phyloP scores from a whole-genome alignment of 2,888 invertebrate genomes.

The Cryptops parisi region DNA sequence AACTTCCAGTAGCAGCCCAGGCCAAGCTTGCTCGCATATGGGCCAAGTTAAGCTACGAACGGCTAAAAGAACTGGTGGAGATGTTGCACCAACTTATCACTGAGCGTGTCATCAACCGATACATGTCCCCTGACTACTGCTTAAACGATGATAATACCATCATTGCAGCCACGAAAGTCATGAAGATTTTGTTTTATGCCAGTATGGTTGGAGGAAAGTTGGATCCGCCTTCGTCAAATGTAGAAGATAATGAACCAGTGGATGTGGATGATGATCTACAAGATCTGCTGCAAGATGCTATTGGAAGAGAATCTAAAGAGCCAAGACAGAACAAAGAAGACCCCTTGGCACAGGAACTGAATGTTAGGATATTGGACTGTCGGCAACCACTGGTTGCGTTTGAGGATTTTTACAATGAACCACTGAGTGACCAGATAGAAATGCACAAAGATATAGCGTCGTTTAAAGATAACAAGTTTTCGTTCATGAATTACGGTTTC shows the following conservation, averaged over 20 bases:
- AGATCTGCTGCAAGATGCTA: constrained; percentile 27
- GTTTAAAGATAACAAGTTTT: constrained; percentile 64
- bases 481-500: constrained; percentile 81
- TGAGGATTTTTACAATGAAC: constrained; percentile 87
- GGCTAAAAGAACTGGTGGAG: constrained; percentile 38
- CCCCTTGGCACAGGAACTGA: constrained; percentile 54
- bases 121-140: constrained; percentile 52
- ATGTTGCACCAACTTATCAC: constrained; percentile 79
- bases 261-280: constrained; percentile 29
- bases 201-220: constrained; percentile 61
- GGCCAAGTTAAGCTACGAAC: constrained; percentile 50
- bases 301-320: constrained; percentile 30
- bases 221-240: constrained; percentile 26
- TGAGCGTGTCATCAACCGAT: constrained; percentile 61
- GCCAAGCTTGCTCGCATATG: constrained; percentile 65
- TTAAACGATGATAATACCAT: constrained; percentile 75
- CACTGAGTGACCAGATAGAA: constrained; percentile 78
- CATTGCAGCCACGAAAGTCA: constrained; percentile 68
- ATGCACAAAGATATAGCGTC: constrained; percentile 89
- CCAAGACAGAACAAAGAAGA: constrained; percentile 33
- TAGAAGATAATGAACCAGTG: constrained; percentile 25
- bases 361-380: constrained; percentile 61
- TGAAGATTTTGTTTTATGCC: constrained; percentile 80
- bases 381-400: constrained; percentile 68
- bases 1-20: constrained; percentile 56